These are phyloP conservation scores for Coremacera marginata DNA, from an alignment of 2,888 invertebrate genomes.

Conservation along the genomic window DNA sequence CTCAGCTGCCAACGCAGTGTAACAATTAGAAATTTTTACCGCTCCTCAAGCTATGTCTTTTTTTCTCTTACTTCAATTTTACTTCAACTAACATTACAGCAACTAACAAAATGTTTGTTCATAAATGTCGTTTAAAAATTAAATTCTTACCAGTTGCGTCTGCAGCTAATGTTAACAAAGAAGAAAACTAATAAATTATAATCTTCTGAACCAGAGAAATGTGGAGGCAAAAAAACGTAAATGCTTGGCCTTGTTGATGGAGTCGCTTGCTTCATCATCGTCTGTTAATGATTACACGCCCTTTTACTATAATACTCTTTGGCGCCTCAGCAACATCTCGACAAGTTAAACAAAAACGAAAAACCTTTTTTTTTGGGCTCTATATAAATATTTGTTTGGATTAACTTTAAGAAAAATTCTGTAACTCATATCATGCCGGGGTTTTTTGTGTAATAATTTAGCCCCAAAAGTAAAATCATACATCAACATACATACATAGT, in stretches of 20 bases:
- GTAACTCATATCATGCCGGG: background rate
- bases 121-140: background rate
- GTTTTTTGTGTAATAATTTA: constrained; percentile 4
- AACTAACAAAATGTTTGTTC: background rate
- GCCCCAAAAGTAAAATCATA: background rate
- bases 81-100: background rate
- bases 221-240: background rate
- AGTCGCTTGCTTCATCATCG: background rate
- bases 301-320: background rate
- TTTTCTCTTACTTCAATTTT: background rate
- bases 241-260: background rate
- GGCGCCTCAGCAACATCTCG: background rate
- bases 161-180: background rate
- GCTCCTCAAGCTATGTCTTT: too few species aligned
- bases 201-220: constrained; percentile 7
- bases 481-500: background rate
- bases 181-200: constrained; percentile 4
- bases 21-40: constrained; percentile 18
- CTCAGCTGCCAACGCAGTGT: background rate
- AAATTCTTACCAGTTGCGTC: constrained; percentile 20
- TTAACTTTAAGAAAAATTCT: constrained; percentile 29
- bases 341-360: too few species aligned
- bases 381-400: constrained; percentile 25
- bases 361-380: background rate
- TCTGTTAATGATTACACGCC: background rate